A percentile compares a stretch with the other conserved stretches of the same genome.
phyloP scores from a whole-genome alignment of 1,140 invertebrate species.

The Trypoxylus dichotomus region DNA sequence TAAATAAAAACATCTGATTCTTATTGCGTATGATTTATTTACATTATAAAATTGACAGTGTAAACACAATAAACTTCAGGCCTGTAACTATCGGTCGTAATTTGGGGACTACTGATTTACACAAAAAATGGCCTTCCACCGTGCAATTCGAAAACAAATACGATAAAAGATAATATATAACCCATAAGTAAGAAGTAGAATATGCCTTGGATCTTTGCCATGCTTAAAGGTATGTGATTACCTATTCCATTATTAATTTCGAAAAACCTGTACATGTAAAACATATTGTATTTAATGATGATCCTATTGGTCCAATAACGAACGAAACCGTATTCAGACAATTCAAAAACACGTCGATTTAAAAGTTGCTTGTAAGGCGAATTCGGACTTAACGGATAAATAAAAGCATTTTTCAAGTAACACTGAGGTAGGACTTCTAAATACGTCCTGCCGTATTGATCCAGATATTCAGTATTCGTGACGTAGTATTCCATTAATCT shows the following conservation, averaged over 20 bases:
- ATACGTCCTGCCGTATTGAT: not conserved
- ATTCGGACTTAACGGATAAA: not conserved
- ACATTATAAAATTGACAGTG: no score
- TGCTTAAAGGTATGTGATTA: not conserved
- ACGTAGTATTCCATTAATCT: not conserved
- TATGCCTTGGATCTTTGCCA: not conserved
- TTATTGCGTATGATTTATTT: no score
- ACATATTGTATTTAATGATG: not conserved
- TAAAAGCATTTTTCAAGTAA: not conserved
- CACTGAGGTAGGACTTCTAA: not conserved
- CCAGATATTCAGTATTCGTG: not conserved
- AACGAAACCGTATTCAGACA: not conserved
- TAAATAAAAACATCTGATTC: no score
- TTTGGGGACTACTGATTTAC: not conserved
- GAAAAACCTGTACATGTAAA: not conserved
- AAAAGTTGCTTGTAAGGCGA: not conserved
- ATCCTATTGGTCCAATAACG: not conserved
- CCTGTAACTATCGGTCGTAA: not conserved
- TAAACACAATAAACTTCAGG: no score
- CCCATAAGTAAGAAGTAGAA: not conserved
- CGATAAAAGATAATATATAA: slow-evolving; percentile 56
- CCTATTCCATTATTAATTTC: not conserved
- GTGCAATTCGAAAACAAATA: slow-evolving; percentile 53
- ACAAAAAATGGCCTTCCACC: not conserved
- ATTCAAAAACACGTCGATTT: not conserved